These are phyloP conservation scores for Turnix velox DNA, from an alignment of 2,113 vertebrate species.

Conservation along the genomic window DNA sequence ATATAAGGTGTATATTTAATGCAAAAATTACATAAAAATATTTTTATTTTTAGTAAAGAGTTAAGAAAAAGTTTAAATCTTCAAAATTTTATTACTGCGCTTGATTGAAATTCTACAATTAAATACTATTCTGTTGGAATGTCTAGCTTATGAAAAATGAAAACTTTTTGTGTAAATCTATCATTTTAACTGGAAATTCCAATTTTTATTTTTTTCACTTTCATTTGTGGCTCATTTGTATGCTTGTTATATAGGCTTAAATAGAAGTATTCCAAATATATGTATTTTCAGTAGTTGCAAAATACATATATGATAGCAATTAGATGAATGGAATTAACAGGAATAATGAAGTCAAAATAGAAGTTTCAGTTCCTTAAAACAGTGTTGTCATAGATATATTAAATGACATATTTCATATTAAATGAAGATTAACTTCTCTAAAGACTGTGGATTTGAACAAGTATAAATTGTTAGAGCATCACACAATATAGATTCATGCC, in stretches of 20 bases:
- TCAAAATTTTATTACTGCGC: neutral
- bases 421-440: neutral
- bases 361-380: neutral
- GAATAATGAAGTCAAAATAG: neutral
- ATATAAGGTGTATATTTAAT: neutral
- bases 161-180: neutral
- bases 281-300: neutral
- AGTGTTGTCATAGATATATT: no score
- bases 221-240: neutral
- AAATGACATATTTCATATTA: neutral
- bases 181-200: neutral
- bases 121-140: neutral
- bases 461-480: neutral
- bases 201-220: no score
- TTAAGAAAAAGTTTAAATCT: neutral
- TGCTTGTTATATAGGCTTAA: neutral
- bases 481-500: neutral
- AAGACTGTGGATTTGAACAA: neutral
- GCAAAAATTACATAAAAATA: neutral
- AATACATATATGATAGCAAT: neutral
- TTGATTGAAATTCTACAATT: neutral
- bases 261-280: neutral
- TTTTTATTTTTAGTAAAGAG: neutral
- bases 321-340: neutral
- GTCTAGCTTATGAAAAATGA: neutral